Evolutionary conservation across 2,797 vertebrate species (phyloP), one percentile per base, ranked within the genome.

Genomic region (Darevskia nairensis): DNA sequence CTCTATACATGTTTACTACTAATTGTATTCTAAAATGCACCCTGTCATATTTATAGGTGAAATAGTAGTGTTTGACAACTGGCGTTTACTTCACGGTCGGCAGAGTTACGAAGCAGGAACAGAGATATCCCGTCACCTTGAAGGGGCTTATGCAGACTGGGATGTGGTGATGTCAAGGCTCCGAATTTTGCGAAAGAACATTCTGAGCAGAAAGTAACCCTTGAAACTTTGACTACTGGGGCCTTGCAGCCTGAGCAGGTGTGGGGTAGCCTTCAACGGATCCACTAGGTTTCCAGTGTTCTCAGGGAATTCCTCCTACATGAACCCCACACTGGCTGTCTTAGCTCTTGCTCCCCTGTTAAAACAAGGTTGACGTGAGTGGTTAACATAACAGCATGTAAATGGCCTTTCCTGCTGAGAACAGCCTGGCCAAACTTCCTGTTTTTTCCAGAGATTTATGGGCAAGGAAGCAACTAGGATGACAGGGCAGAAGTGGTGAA

Each of bases 81-180:
- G 98, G 98, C 98, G 98, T 0, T 94, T 99, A 92, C 97, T 99
- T 19, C 99, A 99, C 0, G 97, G 98, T 1, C 97, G 98, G 1
- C 96, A 85, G 3, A 96, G 96, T 91, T 99, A 98, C 87, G 3
- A 94, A 1, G 96, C 97, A 0, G 87, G 89, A 11, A 64, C 91
- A 0, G 93, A 91, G 29, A 90, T 94, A 85, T 71, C 96, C 3
- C 97, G 98, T 10, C 98, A 98, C 92, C 97, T 99, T 25, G 98
- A 99, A 92, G 99, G 98, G 0, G 98, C 98, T 35, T 99, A 99
- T 66, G 97, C 98, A 68, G 98, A 99, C 95, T 99, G 99, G 99
- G 99, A 99, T 2, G 98, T 98, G 71, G 98, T 98, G 78, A 98
- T 99, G 98, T 99, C 98, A 6, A 97, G 98, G 86, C 97, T 99